phyloP scores from a whole-genome alignment of 2,888 invertebrate genomes.

The Balanococcus diminutus region DNA sequence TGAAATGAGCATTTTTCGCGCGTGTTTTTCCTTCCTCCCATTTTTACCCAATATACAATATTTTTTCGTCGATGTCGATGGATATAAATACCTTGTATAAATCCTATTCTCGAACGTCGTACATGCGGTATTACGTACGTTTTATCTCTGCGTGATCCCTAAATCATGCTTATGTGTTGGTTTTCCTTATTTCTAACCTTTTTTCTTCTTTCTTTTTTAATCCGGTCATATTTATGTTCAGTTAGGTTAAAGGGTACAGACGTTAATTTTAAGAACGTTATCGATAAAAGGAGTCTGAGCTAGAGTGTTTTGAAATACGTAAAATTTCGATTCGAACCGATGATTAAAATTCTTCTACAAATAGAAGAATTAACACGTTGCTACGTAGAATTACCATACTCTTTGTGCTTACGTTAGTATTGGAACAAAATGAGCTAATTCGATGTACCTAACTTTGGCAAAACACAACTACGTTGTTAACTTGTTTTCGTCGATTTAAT shows the following conservation, averaged over 20 bases:
- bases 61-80: not conserved
- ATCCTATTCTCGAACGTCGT: not conserved
- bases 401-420: not conserved
- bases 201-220: not conserved
- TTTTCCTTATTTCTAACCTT: not conserved
- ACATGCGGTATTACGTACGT: no score
- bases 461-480: not conserved
- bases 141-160: not conserved
- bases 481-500: conserved; percentile 4
- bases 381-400: not conserved
- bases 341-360: not conserved
- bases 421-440: not conserved
- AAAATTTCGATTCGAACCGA: not conserved
- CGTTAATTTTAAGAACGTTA: not conserved
- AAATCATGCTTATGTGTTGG: not conserved
- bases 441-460: not conserved
- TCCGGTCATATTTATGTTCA: not conserved
- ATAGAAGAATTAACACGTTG: not conserved
- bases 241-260: not conserved
- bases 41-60: no score
- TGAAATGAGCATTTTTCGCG: not conserved
- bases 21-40: no score
- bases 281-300: not conserved
- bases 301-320: not conserved
- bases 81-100: not conserved